Percentiles rank a stretch among this genome's conserved stretches.
Conservation (phyloP, 1,140 invertebrate species). For the Odontomachus brunneus region DNA sequence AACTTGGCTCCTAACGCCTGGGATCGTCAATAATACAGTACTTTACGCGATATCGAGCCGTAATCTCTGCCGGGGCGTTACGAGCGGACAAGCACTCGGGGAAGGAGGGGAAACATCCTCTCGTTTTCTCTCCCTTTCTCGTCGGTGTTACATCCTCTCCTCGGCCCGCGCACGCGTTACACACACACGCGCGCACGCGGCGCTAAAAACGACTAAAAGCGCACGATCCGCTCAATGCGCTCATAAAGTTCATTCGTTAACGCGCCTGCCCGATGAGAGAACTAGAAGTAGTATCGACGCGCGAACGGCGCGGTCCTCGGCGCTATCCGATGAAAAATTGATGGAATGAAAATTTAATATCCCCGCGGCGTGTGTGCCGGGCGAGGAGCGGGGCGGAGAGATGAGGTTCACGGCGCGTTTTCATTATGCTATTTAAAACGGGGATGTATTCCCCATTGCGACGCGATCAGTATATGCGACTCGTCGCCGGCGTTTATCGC, state of each 20-base stretch:
- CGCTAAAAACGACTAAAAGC: slow-evolving; percentile 23
- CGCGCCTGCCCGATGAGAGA: slow-evolving; percentile 32
- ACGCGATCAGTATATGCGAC: slow-evolving; percentile 13
- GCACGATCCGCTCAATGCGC: slow-evolving; percentile 40
- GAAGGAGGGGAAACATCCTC: slow-evolving; percentile 27
- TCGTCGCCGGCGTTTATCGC: slow-evolving; percentile 12
- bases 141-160: background rate
- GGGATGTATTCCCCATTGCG: background rate
- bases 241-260: slow-evolving; percentile 62
- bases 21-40: slow-evolving; percentile 60
- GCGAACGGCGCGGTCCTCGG: background rate
- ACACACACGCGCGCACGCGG: background rate
- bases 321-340: slow-evolving; percentile 48
- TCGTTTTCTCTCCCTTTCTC: slow-evolving; percentile 18
- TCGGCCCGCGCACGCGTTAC: background rate
- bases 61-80: slow-evolving; percentile 55
- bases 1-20: slow-evolving; percentile 63
- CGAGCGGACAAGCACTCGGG: slow-evolving; percentile 18
- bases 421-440: slow-evolving; percentile 51
- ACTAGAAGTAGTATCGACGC: slow-evolving; percentile 31
- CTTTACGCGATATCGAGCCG: slow-evolving; percentile 58
- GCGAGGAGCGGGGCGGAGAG: background rate
- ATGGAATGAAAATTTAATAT: slow-evolving; percentile 55
- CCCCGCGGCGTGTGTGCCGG: background rate
- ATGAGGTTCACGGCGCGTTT: background rate